Evolutionary conservation across 2,113 vertebrate species (phyloP).

Genomic region (Falcunculus frontatus): DNA sequence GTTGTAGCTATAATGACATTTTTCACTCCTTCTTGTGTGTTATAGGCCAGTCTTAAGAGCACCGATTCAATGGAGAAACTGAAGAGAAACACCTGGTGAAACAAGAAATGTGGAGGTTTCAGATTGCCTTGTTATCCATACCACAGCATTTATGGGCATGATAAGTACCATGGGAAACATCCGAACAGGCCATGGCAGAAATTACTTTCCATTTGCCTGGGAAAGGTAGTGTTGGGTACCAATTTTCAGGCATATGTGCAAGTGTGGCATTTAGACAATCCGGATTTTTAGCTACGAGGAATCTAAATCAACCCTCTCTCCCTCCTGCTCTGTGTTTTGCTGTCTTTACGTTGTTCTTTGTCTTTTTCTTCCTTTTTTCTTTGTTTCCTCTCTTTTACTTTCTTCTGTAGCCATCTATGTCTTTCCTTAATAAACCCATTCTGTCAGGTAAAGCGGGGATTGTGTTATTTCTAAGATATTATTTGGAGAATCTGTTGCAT

Average conservation of each 20-base stretch:
- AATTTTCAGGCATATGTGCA: not conserved
- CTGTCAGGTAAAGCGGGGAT: not conserved
- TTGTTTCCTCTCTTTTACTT: not conserved
- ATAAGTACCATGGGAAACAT: not conserved
- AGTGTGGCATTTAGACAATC: not conserved
- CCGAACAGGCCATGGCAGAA: not conserved
- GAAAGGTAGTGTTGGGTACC: not conserved
- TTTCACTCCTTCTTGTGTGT: not conserved
- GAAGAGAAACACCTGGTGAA: not conserved
- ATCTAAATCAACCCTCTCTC: not conserved
- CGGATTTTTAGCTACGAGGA: not conserved
- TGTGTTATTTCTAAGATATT: not conserved
- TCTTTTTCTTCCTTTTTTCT: not conserved
- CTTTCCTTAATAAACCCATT: not conserved
- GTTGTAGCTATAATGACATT: not conserved
- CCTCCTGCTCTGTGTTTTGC: accelerated
- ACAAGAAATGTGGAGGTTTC: not conserved
- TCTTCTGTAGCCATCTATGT: not conserved
- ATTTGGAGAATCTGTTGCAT: not conserved
- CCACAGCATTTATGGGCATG: not conserved
- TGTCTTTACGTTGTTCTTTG: not conserved
- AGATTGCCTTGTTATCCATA: not conserved
- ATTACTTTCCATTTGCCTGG: not conserved
- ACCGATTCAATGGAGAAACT: not conserved
- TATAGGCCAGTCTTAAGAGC: not conserved